Percentiles rank a stretch among this genome's conserved stretches.
phyloP scores from a whole-genome alignment of 64 coral and sea anemone species.

The Dendronephthya gigantea region DNA sequence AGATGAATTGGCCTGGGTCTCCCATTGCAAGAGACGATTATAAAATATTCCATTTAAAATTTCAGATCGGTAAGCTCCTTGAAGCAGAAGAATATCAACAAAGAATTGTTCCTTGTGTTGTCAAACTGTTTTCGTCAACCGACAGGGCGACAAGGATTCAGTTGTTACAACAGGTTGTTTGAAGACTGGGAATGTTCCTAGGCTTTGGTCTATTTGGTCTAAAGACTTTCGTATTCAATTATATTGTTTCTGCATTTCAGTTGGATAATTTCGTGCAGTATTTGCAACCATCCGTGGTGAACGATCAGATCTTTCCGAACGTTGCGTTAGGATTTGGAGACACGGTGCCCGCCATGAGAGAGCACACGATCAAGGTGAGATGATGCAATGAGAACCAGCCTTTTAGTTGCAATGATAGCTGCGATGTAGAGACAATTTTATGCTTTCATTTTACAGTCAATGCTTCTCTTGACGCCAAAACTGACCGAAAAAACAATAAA shows the following conservation, averaged over 20 bases:
- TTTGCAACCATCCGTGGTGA: conserved; percentile 69
- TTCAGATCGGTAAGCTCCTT: conserved; percentile 79
- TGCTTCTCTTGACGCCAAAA: conserved; percentile 72
- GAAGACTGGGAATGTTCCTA: background rate
- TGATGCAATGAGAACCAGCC: background rate
- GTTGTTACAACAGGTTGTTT: conserved; percentile 73
- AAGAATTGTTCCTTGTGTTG: conserved; percentile 92
- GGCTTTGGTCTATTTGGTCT: background rate
- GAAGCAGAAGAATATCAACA: conserved; percentile 81
- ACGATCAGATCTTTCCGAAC: conserved; percentile 98
- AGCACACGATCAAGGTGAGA: conserved; percentile 84
- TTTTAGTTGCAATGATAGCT: background rate
- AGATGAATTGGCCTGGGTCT: no score
- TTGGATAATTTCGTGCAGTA: conserved; percentile 93
- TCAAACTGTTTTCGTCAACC: conserved; percentile 92
- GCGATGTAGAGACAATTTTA: background rate
- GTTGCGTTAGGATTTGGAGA: conserved; percentile 87
- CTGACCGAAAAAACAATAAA: conserved; percentile 93
- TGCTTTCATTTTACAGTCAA: conserved; percentile 33
- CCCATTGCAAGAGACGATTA: no score
- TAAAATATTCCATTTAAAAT: background rate
- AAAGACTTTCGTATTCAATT: background rate
- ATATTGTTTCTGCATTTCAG: conserved; percentile 35
- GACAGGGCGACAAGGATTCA: conserved; percentile 96
- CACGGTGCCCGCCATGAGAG: conserved; percentile 92